Base-by-base conservation (phyloP, 2,113 vertebrate genomes). In the Rhineura floridana region DNA sequence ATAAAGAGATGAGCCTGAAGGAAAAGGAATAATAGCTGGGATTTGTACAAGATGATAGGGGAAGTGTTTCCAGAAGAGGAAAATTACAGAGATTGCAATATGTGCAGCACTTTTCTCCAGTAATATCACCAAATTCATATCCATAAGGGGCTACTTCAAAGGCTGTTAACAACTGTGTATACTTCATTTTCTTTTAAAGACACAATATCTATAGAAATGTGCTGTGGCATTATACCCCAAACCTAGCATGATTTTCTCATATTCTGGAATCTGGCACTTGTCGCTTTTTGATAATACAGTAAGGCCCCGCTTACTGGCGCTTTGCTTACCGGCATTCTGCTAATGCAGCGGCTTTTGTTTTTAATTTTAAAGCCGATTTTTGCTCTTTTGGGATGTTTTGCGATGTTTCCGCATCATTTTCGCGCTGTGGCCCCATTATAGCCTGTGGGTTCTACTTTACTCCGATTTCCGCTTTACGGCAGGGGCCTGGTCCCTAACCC, bases 261-360 rank as follows among this genome's bases (percentile, higher is more conserved):
- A 52, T 52, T 44, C 23, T 28, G 46, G 52, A 72, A 72, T 3
- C 46, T 72, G 76, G 80, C 63, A 91, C 46, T 69, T 81, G 62
- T 85, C 88, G 81, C 80, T 59, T 36, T 46, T 65, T 86, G 39
- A 65, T 75, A 44, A 91, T 70, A 85, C n/a, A n/a, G n/a, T n/a
- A n/a, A n/a, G n/a, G n/a, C n/a, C n/a, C n/a, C n/a, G n/a, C n/a
- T n/a, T n/a, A n/a, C n/a, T n/a, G n/a, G n/a, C n/a, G n/a, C n/a
- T n/a, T n/a, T n/a, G n/a, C n/a, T n/a, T n/a, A n/a, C n/a, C n/a
- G n/a, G n/a, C n/a, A n/a, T n/a, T n/a, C n/a, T n/a, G n/a, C n/a
- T n/a, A n/a, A n/a, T n/a, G n/a, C n/a, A n/a, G n/a, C n/a, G n/a
- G n/a, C n/a, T n/a, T n/a, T n/a, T n/a, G n/a, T n/a, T n/a, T n/a